A percentile compares a stretch with the other conserved stretches of the same genome.
These are phyloP conservation scores for Crenichthys baileyi DNA, from an alignment of 2,797 vertebrate genomes.

Conservation along the genomic window DNA sequence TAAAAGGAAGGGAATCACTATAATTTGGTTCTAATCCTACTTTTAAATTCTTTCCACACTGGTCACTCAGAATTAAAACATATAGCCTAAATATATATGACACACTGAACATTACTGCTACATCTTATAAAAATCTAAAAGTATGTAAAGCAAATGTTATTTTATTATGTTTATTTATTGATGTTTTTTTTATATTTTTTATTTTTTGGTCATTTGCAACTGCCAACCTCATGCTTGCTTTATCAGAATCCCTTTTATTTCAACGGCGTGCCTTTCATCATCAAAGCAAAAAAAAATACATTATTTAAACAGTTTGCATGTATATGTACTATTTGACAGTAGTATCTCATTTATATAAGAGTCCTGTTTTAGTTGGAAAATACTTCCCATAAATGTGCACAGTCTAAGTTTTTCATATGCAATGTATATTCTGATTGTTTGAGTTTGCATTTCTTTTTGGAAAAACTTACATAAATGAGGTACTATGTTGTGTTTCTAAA, in stretches of 20 bases:
- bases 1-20: conserved; percentile 53
- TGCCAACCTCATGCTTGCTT: conserved; percentile 62
- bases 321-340: conserved; percentile 27
- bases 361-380: conserved; percentile 11
- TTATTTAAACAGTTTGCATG: conserved; percentile 71
- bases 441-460: conserved; percentile 3
- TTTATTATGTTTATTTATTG: background rate
- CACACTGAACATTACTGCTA: background rate
- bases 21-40: conserved; percentile 13
- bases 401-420: background rate
- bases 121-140: background rate
- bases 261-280: conserved; percentile 65
- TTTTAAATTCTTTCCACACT: conserved; percentile 7
- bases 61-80: conserved; percentile 14
- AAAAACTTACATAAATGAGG: conserved; percentile 29
- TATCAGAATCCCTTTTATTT: conserved; percentile 47
- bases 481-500: conserved; percentile 1
- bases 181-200: conserved; percentile 42
- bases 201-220: conserved; percentile 51
- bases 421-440: background rate
- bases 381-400: background rate
- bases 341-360: conserved; percentile 42
- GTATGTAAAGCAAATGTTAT: conserved; percentile 20
- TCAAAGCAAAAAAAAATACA: conserved; percentile 33
- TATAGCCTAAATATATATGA: background rate